phyloP scores from a whole-genome alignment of 2,888 invertebrate genomes.

The Hofmannophila pseudospretella region DNA sequence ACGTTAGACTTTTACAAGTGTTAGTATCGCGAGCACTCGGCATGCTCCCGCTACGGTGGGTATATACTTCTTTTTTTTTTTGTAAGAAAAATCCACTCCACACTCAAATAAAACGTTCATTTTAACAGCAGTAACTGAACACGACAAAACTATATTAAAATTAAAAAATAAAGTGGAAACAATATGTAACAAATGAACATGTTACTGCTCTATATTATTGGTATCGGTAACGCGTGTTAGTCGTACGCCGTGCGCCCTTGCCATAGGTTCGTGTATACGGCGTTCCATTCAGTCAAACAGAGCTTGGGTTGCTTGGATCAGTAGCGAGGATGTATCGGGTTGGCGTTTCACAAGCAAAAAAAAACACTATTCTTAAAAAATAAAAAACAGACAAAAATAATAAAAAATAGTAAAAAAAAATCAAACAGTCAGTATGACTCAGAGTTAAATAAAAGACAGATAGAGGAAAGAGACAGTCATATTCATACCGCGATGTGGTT shows the following conservation, averaged over 20 bases:
- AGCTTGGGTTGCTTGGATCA: slow-evolving; percentile 57
- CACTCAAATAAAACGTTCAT: slow-evolving; percentile 65
- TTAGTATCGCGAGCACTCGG: slow-evolving; percentile 63
- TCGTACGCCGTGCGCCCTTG: slow-evolving; percentile 46
- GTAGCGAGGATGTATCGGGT: slow-evolving; percentile 69
- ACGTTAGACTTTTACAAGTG: slow-evolving; percentile 32
- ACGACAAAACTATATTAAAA: slow-evolving; percentile 41
- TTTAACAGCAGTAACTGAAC: slow-evolving; percentile 63
- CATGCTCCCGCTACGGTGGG: slow-evolving; percentile 58
- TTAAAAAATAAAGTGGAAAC: slow-evolving; percentile 32
- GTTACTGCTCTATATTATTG: slow-evolving; percentile 54
- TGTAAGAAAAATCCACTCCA: slow-evolving; percentile 71
- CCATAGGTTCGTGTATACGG: slow-evolving; percentile 35
- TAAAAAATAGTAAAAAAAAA: slow-evolving; percentile 45
- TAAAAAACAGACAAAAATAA: slow-evolving; percentile 42
- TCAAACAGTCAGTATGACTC: slow-evolving; percentile 78
- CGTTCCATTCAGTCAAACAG: slow-evolving; percentile 32
- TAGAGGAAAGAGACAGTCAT: slow-evolving; percentile 64
- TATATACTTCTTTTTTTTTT: slow-evolving; percentile 23
- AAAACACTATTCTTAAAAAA: slow-evolving; percentile 60
- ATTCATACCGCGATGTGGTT: slow-evolving; percentile 70
- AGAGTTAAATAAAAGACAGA: slow-evolving; percentile 69
- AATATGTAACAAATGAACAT: slow-evolving; percentile 39
- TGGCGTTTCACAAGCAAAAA: slow-evolving; percentile 73
- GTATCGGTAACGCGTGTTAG: slow-evolving; percentile 60